Conservation (phyloP, 2,797 vertebrate genomes). For the Lophius americanus region DNA sequence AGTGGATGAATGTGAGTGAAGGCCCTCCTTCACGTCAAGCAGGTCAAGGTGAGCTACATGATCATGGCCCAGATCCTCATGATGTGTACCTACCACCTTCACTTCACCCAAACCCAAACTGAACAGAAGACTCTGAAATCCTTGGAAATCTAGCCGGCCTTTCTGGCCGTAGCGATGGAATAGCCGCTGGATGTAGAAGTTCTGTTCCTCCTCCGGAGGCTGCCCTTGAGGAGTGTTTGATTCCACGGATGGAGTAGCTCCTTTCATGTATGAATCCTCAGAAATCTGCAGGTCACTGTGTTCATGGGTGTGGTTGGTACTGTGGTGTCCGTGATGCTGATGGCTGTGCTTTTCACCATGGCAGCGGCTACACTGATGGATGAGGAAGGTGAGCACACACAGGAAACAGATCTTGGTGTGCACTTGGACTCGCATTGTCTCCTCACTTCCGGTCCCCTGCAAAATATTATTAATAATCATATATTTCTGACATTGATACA, state of each 20-base stretch:
- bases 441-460: slow-evolving; percentile 83
- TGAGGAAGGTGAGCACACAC: slow-evolving; percentile 95
- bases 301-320: slow-evolving; percentile 57
- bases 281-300: slow-evolving; percentile 89
- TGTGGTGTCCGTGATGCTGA: slow-evolving; percentile 64
- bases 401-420: slow-evolving; percentile 97
- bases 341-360: slow-evolving; percentile 83
- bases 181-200: slow-evolving; percentile 93
- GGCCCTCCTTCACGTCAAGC: slow-evolving; percentile 89
- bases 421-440: slow-evolving; percentile 92
- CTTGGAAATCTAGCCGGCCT: slow-evolving; percentile 90
- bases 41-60: slow-evolving; percentile 93
- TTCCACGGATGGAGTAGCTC: slow-evolving; percentile 55
- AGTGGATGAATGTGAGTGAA: slow-evolving; percentile 82
- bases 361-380: slow-evolving; percentile 92
- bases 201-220: slow-evolving; percentile 90
- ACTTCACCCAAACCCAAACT: slow-evolving; percentile 94
- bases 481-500: no score
- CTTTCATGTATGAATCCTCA: slow-evolving; percentile 79
- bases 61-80: slow-evolving; percentile 94
- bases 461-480: background rate
- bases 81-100: slow-evolving; percentile 88
- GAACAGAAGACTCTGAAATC: slow-evolving; percentile 90
- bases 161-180: slow-evolving; percentile 91
- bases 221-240: slow-evolving; percentile 62